Percentiles rank a stretch among this genome's conserved stretches.
These are phyloP conservation scores for Lithobates sylvaticus DNA, from an alignment of 2,797 vertebrate species.

Conservation along the genomic window DNA sequence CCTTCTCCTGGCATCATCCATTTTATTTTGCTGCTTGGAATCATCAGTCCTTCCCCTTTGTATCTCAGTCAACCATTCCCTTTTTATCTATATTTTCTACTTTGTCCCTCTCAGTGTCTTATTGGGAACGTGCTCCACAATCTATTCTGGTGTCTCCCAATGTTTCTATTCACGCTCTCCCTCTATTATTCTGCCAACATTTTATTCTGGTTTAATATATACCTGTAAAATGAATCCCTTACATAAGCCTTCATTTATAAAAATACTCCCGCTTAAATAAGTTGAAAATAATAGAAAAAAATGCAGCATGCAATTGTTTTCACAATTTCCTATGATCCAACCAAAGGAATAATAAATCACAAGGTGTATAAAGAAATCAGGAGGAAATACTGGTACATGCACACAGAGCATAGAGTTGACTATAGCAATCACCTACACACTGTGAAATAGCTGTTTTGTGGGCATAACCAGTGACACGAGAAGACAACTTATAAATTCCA, in stretches of 20 bases:
- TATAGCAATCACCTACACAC: conserved; percentile 1
- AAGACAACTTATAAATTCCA: not conserved
- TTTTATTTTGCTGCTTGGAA: conserved; percentile 41
- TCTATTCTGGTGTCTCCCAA: not conserved
- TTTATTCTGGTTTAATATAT: not conserved
- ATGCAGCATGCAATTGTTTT: not conserved
- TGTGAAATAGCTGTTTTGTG: not conserved
- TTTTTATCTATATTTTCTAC: conserved; percentile 35
- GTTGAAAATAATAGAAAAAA: conserved; percentile 6
- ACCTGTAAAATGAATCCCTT: not conserved
- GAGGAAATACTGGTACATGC: not conserved
- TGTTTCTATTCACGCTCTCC: not conserved
- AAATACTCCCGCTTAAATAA: not conserved
- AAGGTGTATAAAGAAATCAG: not conserved
- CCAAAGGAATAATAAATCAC: conserved; percentile 1
- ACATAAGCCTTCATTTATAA: not conserved
- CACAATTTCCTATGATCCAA: not conserved
- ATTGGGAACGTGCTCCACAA: conserved; percentile 21
- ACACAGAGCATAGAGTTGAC: not conserved
- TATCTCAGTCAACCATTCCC: conserved; percentile 28
- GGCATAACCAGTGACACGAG: not conserved
- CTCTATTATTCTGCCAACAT: not conserved
- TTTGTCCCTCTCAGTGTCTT: not conserved
- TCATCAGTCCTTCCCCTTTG: conserved; percentile 41
- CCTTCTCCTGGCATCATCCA: conserved; percentile 38